A percentile compares a stretch with the other conserved stretches of the same genome.
phyloP scores from a whole-genome alignment of 2,797 vertebrate species.

The Etheostoma perlongum region DNA sequence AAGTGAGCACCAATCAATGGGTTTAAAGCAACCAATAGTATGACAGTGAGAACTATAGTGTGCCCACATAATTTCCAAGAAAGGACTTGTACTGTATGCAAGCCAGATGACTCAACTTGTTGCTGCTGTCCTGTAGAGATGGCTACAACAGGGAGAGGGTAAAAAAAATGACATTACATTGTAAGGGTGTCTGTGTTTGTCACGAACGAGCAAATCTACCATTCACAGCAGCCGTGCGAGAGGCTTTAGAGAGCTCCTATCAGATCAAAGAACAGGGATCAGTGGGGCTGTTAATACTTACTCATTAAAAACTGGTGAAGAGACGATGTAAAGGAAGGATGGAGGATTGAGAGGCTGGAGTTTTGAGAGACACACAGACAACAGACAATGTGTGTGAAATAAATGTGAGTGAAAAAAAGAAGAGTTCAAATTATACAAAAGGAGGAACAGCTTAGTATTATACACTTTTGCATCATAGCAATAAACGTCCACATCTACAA shows the following conservation, averaged over 20 bases:
- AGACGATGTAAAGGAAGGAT: conserved; percentile 23
- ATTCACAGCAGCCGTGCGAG: conserved; percentile 24
- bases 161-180: neutral
- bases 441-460: neutral
- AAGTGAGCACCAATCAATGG: conserved; percentile 4
- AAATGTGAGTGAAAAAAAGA: neutral
- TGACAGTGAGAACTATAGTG: neutral
- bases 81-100: conserved; percentile 14
- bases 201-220: conserved; percentile 11
- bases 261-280: conserved; percentile 53
- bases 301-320: conserved; percentile 26
- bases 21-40: neutral
- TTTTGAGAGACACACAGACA: neutral
- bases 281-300: conserved; percentile 24
- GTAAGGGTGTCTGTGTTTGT: conserved; percentile 9
- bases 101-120: conserved; percentile 37
- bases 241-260: conserved; percentile 33
- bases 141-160: neutral
- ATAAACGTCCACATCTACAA: neutral
- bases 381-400: neutral
- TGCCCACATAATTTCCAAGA: conserved; percentile 8
- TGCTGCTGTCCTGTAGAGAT: conserved; percentile 30
- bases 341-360: neutral
- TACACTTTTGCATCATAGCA: no score
- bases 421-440: neutral